Evolutionary conservation across 2,888 invertebrate species (phyloP).

Genomic region (Hyposoter didymator): DNA sequence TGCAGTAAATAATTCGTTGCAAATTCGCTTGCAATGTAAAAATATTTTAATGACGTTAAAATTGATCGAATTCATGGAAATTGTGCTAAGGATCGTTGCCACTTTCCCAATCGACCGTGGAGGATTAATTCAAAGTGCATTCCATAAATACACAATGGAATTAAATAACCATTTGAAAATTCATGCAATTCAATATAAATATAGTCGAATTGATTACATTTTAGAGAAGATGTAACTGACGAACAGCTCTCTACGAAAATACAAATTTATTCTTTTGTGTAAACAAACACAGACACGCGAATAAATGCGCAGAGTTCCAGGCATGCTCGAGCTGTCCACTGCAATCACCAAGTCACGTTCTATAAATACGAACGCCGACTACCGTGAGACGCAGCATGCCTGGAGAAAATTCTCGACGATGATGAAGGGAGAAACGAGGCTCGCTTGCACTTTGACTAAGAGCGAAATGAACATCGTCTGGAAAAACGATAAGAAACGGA

Average conservation of each 20-base stretch:
- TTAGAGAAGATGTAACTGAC: neutral
- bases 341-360: slow-evolving; percentile 78
- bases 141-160: neutral
- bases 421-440: slow-evolving; percentile 23
- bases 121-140: neutral
- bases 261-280: slow-evolving; percentile 10
- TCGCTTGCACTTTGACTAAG: slow-evolving; percentile 49
- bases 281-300: slow-evolving; percentile 4
- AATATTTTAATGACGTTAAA: neutral
- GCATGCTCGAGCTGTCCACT: slow-evolving; percentile 56
- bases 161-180: neutral
- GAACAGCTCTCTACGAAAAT: neutral
- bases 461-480: slow-evolving; percentile 47
- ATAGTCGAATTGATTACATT: neutral
- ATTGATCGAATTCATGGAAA: neutral
- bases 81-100: neutral
- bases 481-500: slow-evolving; percentile 16
- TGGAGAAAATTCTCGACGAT: slow-evolving; percentile 64
- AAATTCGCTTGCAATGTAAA: neutral
- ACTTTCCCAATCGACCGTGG: neutral
- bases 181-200: neutral
- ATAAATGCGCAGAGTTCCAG: slow-evolving; percentile 19
- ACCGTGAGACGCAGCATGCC: slow-evolving; percentile 70
- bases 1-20: too few species aligned
- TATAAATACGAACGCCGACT: slow-evolving; percentile 77